Evolutionary conservation across 2,888 invertebrate species (phyloP), one percentile per base, ranked within the genome.

Genomic region (Drosophila meridiana): DNA sequence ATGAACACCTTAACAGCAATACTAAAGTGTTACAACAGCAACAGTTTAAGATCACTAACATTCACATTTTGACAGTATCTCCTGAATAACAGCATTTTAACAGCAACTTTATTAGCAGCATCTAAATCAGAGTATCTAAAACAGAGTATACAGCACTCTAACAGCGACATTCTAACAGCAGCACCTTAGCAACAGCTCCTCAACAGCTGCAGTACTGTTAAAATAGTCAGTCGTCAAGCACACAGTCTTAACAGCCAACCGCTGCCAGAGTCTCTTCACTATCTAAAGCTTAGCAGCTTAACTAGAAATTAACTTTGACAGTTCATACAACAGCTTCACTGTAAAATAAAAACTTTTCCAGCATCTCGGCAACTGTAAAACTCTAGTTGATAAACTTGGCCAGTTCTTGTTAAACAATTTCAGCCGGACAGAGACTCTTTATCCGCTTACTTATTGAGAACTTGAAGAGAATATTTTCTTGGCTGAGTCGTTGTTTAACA

Each of bases 251-350:
- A 14, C 26, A 53, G 50, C 6, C 6, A 11, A 3, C 20, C 9
- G 0, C 11, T 34, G 20, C 3, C 3, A 1, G 1, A 20, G 32
- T 50, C n/a, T n/a, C 9, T n/a, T 13, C 6, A 36, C 32, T 1
- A 36, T 36, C 34, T 55, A 26, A 28, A 26, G 38, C 52, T 55
- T 38, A 14, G 26, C 28, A 8, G 28, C 28, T 38, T 38, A 55
- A 3, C 38, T 38, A 26, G 14, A 55, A 38, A 38, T 55, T 28
- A 26, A 55, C 38, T 55, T 38, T 8, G 36, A 52, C 52, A 52
- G 52, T 20, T 52, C 34, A 11, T 34, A 52, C 34, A 52, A 11
- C 34, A 6, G 52, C 34, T 52, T 34, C 50, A 50, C 9, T 50
- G 32, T 32, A 50, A 30, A 50, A 32, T n/a, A n/a, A 20, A 34